Evolutionary conservation across 2,888 invertebrate species (phyloP), one percentile per base, ranked within the genome.

Genomic region (Automeris io): DNA sequence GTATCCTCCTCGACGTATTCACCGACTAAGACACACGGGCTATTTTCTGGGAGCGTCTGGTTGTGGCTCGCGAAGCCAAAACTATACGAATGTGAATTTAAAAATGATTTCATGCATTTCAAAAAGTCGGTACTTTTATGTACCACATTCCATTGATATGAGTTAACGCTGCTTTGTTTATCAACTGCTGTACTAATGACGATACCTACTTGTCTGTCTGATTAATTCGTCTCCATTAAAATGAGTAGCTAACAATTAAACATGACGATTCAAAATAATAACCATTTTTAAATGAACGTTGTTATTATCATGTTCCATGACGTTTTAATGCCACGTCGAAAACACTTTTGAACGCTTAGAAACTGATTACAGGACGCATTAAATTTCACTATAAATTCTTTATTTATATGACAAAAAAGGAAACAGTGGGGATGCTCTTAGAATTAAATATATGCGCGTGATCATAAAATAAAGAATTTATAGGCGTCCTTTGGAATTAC

Each of bases 381-480:
- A 80, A 76, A 62, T 67, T n/a, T 68, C 62, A 68, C 71, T 70
- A 74, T 79, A 76, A 73, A 71, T 77, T 74, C 55, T 68, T 72
- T 70, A 73, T 80, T 80, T 76, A 78, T 75, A 65, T 69, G 69
- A 75, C 67, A 72, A 76, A 78, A 78, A 80, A 73, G 76, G 73
- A 77, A 82, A 76, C 76, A 76, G 72, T 70, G 63, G 42, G 70
- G 71, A 72, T 69, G 67, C 71, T 73, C 73, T 78, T 66, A 69
- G 77, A 81, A 81, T 82, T 85, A 81, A 83, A 83, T 82, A 82
- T 82, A 76, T 80, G 75, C 71, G 70, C 54, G 71, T 65, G 65
- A 80, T 76, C 77, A 77, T 86, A 85, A 86, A 85, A 85, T 81
- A 78, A 78, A 80, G 79, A 81, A 83, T 85, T 86, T 85, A 86